A percentile compares a stretch with the other conserved stretches of the same genome.
Conservation (phyloP, 1,140 invertebrate species). For the Nasonia longicornis region DNA sequence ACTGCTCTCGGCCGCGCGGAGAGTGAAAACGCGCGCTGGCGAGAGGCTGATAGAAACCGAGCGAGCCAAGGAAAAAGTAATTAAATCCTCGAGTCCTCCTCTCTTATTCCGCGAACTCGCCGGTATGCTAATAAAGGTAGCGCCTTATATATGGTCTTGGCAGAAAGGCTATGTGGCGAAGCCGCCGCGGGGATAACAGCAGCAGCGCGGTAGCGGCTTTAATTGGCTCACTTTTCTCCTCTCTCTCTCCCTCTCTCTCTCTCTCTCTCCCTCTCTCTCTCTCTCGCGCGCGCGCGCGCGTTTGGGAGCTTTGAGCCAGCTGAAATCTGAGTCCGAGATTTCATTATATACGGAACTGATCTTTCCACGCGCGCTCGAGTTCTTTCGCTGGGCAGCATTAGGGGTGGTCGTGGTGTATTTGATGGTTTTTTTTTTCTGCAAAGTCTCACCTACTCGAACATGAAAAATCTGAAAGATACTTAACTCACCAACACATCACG, state of each 20-base stretch:
- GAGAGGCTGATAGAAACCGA: background rate
- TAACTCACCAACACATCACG: too few relatives aligned
- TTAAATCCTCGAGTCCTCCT: conserved; percentile 54
- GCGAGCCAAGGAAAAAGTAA: conserved; percentile 51
- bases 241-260: background rate
- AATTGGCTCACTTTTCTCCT: conserved; percentile 48
- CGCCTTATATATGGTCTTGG: conserved; percentile 52
- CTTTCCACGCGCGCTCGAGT: background rate
- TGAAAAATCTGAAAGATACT: too few relatives aligned
- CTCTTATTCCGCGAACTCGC: conserved; percentile 29
- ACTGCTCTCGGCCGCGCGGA: background rate
- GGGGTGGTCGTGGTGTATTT: background rate
- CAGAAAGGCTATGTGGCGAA: conserved; percentile 33
- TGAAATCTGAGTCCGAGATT: conserved; percentile 30
- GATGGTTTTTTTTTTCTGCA: too few relatives aligned
- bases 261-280: background rate
- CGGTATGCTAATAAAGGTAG: conserved; percentile 55
- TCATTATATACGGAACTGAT: background rate
- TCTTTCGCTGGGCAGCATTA: background rate
- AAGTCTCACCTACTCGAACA: too few relatives aligned
- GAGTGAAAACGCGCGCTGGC: background rate
- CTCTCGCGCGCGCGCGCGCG: background rate
- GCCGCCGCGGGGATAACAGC: conserved; percentile 35
- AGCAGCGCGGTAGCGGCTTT: conserved; percentile 44
- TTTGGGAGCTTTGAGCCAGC: background rate